These are phyloP conservation scores for Zoanthus solanderi DNA, from an alignment of 92 coral and sea anemone species.

Conservation along the genomic window DNA sequence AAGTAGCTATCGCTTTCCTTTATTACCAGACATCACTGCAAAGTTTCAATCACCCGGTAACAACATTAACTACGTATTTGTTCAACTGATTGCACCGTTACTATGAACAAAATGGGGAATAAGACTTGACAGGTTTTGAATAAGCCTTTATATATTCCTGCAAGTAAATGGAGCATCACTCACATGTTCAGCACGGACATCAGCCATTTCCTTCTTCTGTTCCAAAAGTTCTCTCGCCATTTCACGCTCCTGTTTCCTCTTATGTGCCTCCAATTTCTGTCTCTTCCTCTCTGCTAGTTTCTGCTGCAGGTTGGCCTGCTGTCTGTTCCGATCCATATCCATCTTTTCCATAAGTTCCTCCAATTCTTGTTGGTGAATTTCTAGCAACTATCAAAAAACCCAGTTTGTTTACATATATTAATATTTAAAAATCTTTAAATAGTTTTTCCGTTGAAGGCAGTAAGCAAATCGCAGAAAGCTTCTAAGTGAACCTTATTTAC, in stretches of 20 bases:
- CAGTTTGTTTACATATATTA: background rate
- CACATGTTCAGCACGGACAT: slow-evolving; percentile 94
- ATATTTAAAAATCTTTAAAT: no score
- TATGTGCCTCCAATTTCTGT: slow-evolving; percentile 85
- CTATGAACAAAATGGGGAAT: no score
- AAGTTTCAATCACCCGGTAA: no score
- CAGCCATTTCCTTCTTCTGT: slow-evolving; percentile 91
- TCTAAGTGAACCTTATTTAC: no score
- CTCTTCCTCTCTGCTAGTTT: slow-evolving; percentile 89
- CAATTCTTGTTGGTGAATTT: slow-evolving; percentile 92
- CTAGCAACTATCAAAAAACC: slow-evolving; percentile 71
- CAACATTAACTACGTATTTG: no score
- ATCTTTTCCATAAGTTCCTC: slow-evolving; percentile 96
- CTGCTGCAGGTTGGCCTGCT: slow-evolving; percentile 82
- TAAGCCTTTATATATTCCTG: background rate
- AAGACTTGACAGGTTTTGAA: no score
- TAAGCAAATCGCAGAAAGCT: no score
- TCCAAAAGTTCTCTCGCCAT: slow-evolving; percentile 95
- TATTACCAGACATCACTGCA: background rate
- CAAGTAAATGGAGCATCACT: background rate
- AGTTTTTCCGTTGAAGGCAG: no score
- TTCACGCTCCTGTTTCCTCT: slow-evolving; percentile 95
- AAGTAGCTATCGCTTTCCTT: background rate
- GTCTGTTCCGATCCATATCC: slow-evolving; percentile 93
- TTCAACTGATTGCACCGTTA: no score